Percentiles rank a stretch among this genome's conserved stretches.
Conservation (phyloP, 1,140 invertebrate genomes). For the Drosophila triauraria region DNA sequence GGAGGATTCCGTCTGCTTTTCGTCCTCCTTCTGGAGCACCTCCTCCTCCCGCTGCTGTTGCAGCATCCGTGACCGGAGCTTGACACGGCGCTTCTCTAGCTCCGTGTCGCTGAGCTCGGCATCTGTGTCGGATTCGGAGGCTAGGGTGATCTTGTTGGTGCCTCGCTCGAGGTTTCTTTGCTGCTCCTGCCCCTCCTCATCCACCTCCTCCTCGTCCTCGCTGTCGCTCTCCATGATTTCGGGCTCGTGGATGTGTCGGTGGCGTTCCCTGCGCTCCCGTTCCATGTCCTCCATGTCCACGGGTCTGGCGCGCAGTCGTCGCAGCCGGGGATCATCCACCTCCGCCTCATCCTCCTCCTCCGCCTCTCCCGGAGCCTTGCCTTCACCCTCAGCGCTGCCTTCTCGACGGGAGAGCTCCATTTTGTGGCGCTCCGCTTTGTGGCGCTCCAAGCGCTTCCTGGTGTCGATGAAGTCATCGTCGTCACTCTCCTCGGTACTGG, state of each 20-base stretch:
- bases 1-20: constrained; percentile 92
- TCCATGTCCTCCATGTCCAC: constrained; percentile 87
- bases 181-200: constrained; percentile 71
- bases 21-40: constrained; percentile 87
- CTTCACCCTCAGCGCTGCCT: constrained; percentile 43
- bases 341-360: constrained; percentile 86
- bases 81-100: constrained; percentile 91
- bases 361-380: constrained; percentile 14
- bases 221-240: constrained; percentile 90
- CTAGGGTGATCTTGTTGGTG: constrained; percentile 85
- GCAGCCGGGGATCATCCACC: constrained; percentile 91
- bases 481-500: constrained; percentile 93
- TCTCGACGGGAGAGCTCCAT: constrained; percentile 44
- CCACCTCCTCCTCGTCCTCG: constrained; percentile 85
- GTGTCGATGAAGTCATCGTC: constrained; percentile 93
- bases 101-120: constrained; percentile 91
- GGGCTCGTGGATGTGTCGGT: constrained; percentile 89
- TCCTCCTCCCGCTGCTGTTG: constrained; percentile 89
- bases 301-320: constrained; percentile 87
- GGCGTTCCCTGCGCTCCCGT: constrained; percentile 83
- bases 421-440: constrained; percentile 66
- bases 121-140: constrained; percentile 90
- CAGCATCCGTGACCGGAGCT: constrained; percentile 89
- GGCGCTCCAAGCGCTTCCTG: constrained; percentile 71
- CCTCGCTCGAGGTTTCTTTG: constrained; percentile 76